These are phyloP conservation scores for Drosophila ezoana DNA, from an alignment of 2,888 invertebrate species.

Conservation along the genomic window DNA sequence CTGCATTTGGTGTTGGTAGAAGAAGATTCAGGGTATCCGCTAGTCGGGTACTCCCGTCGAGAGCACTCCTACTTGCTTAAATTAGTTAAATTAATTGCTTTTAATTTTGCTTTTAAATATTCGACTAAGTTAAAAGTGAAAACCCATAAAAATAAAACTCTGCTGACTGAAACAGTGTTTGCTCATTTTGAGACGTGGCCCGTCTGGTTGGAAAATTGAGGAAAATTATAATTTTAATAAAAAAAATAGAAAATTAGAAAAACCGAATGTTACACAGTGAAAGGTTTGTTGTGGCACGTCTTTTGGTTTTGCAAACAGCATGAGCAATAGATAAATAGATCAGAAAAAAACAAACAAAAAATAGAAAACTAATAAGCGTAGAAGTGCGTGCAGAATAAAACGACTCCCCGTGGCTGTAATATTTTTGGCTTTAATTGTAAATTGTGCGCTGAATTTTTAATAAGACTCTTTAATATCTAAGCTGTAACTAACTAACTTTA, in stretches of 20 bases:
- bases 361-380: constrained; percentile 39
- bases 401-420: constrained; percentile 35
- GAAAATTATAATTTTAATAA: too few species aligned
- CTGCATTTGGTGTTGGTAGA: too few species aligned
- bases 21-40: too few species aligned
- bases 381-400: constrained; percentile 12
- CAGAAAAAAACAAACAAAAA: background rate
- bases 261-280: background rate
- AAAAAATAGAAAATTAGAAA: background rate
- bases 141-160: too few species aligned
- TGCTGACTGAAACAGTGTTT: too few species aligned
- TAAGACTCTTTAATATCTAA: constrained; percentile 65
- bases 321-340: constrained; percentile 19
- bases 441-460: constrained; percentile 72
- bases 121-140: too few species aligned
- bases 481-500: constrained; percentile 69
- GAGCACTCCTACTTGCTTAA: too few species aligned
- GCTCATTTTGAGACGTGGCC: too few species aligned
- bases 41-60: too few species aligned
- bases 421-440: constrained; percentile 58
- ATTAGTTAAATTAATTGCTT: too few species aligned
- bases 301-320: constrained; percentile 1
- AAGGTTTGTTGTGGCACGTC: background rate
- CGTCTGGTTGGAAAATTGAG: too few species aligned
- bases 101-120: too few species aligned